Conservation (phyloP, 2,113 vertebrate species). For the Microcebus murinus region DNA sequence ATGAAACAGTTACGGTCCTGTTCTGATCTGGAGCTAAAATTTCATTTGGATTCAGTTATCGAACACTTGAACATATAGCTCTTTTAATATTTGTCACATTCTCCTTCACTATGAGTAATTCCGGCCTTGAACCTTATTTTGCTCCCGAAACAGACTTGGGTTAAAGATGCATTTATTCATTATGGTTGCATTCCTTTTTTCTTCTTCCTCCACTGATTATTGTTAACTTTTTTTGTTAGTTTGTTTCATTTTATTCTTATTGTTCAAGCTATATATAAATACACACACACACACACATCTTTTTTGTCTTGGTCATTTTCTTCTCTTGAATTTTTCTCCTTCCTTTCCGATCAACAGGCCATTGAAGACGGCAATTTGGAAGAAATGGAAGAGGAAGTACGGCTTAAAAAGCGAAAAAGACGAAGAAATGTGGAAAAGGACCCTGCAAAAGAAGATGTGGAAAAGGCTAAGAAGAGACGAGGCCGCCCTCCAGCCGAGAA, state of each 20-base stretch:
- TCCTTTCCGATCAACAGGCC: conserved; percentile 87
- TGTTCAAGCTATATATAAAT: neutral
- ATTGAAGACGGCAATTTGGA: conserved; percentile 99
- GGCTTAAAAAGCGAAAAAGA: conserved; percentile 97
- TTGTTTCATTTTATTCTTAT: conserved; percentile 45
- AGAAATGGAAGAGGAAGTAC: conserved; percentile 98
- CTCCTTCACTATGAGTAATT: neutral
- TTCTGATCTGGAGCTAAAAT: conserved; percentile 38
- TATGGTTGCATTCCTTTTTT: conserved; percentile 1
- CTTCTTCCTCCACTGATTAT: conserved; percentile 33
- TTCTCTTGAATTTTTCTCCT: conserved; percentile 62
- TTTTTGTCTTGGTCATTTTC: conserved; percentile 16
- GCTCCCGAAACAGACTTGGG: conserved; percentile 27
- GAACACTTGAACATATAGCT: conserved; percentile 37
- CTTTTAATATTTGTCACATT: conserved; percentile 27
- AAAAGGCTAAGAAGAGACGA: conserved; percentile 95
- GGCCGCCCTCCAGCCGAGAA: conserved; percentile 97
- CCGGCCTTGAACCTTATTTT: conserved; percentile 56
- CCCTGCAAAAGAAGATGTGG: conserved; percentile 89
- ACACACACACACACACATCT: neutral
- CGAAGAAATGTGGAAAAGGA: conserved; percentile 95
- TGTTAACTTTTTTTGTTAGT: conserved; percentile 48
- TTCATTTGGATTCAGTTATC: conserved; percentile 41
- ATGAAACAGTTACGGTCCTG: conserved; percentile 45
- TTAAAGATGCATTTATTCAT: conserved; percentile 28